A percentile compares a stretch with the other conserved stretches of the same genome.
Conservation (phyloP, 2,888 invertebrate species). For the Bellardia pandia region DNA sequence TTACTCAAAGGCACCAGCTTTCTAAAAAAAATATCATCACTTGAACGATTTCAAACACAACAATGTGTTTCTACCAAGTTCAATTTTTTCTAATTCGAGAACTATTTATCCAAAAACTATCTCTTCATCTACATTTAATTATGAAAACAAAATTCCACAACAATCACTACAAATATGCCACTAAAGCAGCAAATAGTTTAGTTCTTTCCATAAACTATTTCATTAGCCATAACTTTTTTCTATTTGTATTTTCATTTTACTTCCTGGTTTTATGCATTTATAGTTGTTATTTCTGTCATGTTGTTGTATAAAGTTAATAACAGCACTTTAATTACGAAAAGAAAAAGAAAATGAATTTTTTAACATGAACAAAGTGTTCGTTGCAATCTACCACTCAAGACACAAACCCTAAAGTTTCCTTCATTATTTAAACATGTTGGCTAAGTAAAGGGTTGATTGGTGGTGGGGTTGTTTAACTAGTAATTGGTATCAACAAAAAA, state of each 20-base stretch:
- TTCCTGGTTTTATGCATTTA: neutral
- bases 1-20: too few species aligned
- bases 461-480: too few species aligned
- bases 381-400: neutral
- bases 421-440: conserved; percentile 44
- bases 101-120: too few species aligned
- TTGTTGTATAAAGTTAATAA: neutral
- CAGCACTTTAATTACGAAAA: neutral
- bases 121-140: too few species aligned
- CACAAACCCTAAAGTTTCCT: conserved; percentile 13
- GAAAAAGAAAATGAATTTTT: neutral
- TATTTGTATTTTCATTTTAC: neutral
- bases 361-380: conserved; percentile 8
- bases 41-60: too few species aligned
- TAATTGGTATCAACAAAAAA: too few species aligned
- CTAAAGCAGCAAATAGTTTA: too few species aligned
- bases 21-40: too few species aligned
- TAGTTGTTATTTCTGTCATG: neutral
- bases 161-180: too few species aligned
- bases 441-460: conserved; percentile 6
- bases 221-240: neutral
- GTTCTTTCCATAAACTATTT: neutral
- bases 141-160: too few species aligned
- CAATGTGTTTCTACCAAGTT: too few species aligned
- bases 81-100: too few species aligned